Percentiles rank a stretch among this genome's conserved stretches.
phyloP scores from a whole-genome alignment of 2,113 vertebrate genomes.

The Colinus virginianus region DNA sequence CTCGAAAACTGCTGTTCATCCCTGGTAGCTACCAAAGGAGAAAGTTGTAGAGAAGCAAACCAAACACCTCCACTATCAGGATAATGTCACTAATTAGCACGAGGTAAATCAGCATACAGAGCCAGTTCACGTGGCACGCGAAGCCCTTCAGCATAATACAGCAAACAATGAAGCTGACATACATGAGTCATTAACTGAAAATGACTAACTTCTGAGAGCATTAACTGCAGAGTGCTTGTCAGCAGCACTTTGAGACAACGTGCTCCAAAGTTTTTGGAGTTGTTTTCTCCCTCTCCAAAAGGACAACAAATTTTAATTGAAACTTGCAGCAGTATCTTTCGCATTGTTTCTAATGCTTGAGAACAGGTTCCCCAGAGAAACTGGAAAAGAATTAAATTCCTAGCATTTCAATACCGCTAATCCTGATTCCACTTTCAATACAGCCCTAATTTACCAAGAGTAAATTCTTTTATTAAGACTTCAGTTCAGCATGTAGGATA shows the following conservation, averaged over 20 bases:
- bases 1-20: not conserved
- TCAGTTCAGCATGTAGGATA: not conserved
- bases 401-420: constrained; percentile 22
- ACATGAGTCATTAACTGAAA: not conserved
- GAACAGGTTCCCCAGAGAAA: not conserved
- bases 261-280: not conserved
- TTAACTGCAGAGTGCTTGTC: not conserved
- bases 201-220: not conserved
- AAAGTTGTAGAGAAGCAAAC: not conserved
- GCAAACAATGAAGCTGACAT: not conserved
- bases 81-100: not conserved
- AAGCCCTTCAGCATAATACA: not conserved
- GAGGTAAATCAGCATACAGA: not conserved
- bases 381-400: constrained; percentile 37
- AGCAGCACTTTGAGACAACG: not conserved
- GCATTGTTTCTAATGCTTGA: not conserved
- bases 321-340: constrained; percentile 2
- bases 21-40: not conserved
- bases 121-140: not conserved
- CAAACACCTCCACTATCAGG: not conserved
- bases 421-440: constrained; percentile 25
- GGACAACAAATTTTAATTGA: not conserved
- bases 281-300: too few relatives aligned
- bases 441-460: not conserved
- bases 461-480: not conserved